Conservation (phyloP, 2,797 vertebrate genomes). For the Dipus sagitta region DNA sequence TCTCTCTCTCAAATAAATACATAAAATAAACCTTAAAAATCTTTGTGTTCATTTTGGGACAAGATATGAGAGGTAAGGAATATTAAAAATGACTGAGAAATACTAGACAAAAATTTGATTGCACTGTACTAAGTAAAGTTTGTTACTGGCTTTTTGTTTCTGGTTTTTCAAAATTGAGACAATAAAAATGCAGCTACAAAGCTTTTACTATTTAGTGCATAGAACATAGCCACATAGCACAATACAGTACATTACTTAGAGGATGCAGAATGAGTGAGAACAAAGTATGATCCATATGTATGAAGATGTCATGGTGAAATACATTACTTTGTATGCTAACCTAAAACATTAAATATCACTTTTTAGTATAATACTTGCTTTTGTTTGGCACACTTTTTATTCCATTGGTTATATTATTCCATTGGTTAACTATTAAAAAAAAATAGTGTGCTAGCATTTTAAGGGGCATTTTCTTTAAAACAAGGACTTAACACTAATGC, state of each 20-base stretch:
- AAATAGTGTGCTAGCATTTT: constrained; percentile 81
- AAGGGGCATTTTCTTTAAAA: constrained; percentile 73
- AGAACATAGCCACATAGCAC: constrained; percentile 73
- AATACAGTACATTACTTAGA: constrained; percentile 44
- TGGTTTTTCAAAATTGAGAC: constrained; percentile 28
- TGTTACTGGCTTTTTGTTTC: not conserved
- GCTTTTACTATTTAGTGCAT: constrained; percentile 69
- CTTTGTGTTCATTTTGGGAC: constrained; percentile 5
- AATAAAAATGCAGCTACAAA: constrained; percentile 29
- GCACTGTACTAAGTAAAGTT: constrained; percentile 20
- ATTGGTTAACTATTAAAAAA: constrained; percentile 80
- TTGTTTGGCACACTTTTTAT: constrained; percentile 62
- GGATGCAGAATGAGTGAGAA: too few relatives aligned
- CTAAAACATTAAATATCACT: not conserved
- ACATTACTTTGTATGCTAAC: too few relatives aligned
- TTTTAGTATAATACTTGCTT: constrained; percentile 58
- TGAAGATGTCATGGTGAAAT: too few relatives aligned
- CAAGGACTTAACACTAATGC: constrained; percentile 68
- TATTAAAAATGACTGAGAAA: constrained; percentile 26
- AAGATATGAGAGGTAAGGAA: constrained; percentile 18
- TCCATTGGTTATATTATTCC: constrained; percentile 55
- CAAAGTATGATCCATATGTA: too few relatives aligned
- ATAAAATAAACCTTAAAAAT: not conserved
- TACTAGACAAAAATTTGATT: constrained; percentile 18
- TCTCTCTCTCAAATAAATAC: too few relatives aligned